Base-by-base conservation (phyloP, 2,888 invertebrate species). In the Muscina levida region DNA sequence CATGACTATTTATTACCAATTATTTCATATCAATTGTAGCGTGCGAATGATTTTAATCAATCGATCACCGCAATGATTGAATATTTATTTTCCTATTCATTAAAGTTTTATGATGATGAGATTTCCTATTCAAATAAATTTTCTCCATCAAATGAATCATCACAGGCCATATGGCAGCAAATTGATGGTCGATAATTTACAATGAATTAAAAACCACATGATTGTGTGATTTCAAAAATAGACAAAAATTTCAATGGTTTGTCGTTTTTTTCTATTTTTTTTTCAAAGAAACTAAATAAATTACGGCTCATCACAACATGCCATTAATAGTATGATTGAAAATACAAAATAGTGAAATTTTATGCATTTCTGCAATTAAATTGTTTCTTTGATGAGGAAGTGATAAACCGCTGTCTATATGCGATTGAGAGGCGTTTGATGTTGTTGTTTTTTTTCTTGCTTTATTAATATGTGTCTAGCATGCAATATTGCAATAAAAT, bases 401-500 rank as follows among this genome's bases (percentile, higher is more conserved):
- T 46, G 1, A 15, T n/a, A 46, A 15, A 5, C 8, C 8, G 31
- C 31, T 15, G 46, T 4, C 17, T 2, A 46, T 46, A 15, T 46
- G n/a, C n/a, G 4, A 26, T 26, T 26, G 26, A 6, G 11, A 31
- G 26, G 1, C 57, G 11, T 57, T 37, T 57, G 57, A 57, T 57
- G 56, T n/a, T 8, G 10, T 44, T 44, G 10, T 44, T 44, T 44
- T n/a, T 44, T 44, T n/a, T 11, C n/a, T 8, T 13, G 44, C 4
- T 53, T 56, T n/a, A n/a, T 15, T 57, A 57, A 57, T 37, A 31
- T 15, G 8, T 37, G n/a, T 24, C 8, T 1, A 31, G 15, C 57
- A 57, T 57, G 57, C 57, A 57, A 57, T 26, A 31, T 37, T 37
- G 57, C 15, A 57, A 57, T 57, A 57, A 57, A 31, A 48, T 17